These are phyloP conservation scores for Nomada ruficornis DNA, from an alignment of 2,888 invertebrate species.

Conservation along the genomic window DNA sequence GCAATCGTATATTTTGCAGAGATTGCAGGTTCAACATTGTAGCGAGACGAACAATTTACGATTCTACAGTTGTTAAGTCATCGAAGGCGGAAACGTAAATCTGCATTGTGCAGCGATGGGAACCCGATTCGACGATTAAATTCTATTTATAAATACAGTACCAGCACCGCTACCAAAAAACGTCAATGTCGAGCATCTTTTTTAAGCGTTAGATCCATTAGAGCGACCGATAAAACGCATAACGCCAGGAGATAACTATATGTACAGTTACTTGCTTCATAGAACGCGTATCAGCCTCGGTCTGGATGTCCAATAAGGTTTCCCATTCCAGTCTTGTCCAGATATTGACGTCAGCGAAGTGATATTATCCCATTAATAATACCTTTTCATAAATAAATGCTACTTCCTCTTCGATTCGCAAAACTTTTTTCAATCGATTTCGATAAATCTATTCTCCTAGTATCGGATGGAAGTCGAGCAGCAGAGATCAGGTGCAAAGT, in stretches of 20 bases:
- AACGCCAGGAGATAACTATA: slow-evolving; percentile 19
- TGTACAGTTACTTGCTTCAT: slow-evolving; percentile 43
- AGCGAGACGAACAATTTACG: neutral
- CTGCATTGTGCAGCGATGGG: neutral
- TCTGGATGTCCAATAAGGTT: neutral
- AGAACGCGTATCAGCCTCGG: neutral
- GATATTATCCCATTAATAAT: neutral
- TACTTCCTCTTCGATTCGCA: neutral
- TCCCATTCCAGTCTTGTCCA: slow-evolving; percentile 6
- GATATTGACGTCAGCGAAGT: slow-evolving; percentile 2
- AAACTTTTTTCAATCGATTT: neutral
- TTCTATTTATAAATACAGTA: slow-evolving; percentile 10
- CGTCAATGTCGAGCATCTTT: slow-evolving; percentile 3
- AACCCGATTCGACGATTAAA: slow-evolving; percentile 12
- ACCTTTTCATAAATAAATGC: neutral
- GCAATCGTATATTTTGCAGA: neutral
- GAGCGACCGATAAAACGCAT: slow-evolving; percentile 25
- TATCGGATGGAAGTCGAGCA: neutral
- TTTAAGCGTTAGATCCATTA: slow-evolving; percentile 23
- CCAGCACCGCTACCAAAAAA: neutral
- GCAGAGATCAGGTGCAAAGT: slow-evolving; percentile 65
- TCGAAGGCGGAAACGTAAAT: slow-evolving; percentile 7
- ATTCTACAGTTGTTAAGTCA: neutral
- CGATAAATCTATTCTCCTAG: neutral
- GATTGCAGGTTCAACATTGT: no score